Base-by-base conservation (phyloP, 2,888 invertebrate species). In the Thalpophila matura region DNA sequence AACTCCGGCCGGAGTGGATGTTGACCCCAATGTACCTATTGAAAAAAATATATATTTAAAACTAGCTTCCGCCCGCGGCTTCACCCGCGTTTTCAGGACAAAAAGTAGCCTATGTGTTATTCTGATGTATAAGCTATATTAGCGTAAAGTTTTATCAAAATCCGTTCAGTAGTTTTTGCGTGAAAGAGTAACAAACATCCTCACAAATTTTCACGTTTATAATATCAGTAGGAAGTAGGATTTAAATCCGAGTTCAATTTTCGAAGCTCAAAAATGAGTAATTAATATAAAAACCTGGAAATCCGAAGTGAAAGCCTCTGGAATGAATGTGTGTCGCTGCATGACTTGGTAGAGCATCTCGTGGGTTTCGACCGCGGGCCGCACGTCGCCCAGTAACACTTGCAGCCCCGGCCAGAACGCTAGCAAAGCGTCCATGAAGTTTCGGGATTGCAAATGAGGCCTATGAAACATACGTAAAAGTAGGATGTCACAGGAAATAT, bases 381-480 rank as follows among this genome's bases (percentile, higher is more conserved):
- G 97, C 10, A 99, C 96, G 88, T 99, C 99, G 0, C 99, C 99
- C 82, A 96, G 95, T 3, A 96, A 80, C 75, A 98, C 98, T 95
- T 99, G 99, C 14, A 99, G 94, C 0, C 99, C 99, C 0, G 99
- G 99, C 99, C 99, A 99, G 85, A 99, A 99, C 4, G 99, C 99
- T 43, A 99, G 95, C 63, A 99, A 92, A 0, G 99, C 97, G 92
- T 99, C 99, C 99, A 99, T 99, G 88, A 98, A 99, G 91, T 99
- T 98, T 59, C 98, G 96, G 0, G 99, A 98, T 86, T 98, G 98
- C 1, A 99, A 97, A 83, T 98, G 98, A 0, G 99, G 99, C 79
- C 98, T 96, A 78, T n/a, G n/a, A 4, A 42, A 58, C 20, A 42
- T 10, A 35, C n/a, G n/a, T n/a, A n/a, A n/a, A n/a, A n/a, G n/a